A percentile compares a stretch with the other conserved stretches of the same genome.
Evolutionary conservation across 1,140 invertebrate genomes (phyloP).

Genomic region (Zaprionus kolodkinae): DNA sequence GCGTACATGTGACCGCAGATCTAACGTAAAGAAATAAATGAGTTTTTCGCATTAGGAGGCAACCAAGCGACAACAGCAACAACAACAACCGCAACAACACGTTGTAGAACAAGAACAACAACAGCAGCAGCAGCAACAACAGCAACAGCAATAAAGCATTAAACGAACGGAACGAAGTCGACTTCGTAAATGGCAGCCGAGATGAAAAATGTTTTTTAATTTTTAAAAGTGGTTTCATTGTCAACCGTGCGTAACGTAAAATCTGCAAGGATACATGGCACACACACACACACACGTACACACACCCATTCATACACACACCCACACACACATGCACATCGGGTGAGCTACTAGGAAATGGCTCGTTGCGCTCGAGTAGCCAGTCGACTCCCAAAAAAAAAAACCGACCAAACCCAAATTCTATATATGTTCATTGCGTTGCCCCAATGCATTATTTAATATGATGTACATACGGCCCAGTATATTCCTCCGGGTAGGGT

Average conservation of each 20-base stretch:
- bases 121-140: slow-evolving; percentile 40
- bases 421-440: background rate
- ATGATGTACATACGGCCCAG: slow-evolving; percentile 87
- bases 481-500: slow-evolving; percentile 93
- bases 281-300: slow-evolving; percentile 20
- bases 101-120: slow-evolving; percentile 48
- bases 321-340: background rate
- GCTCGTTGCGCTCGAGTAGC: slow-evolving; percentile 74
- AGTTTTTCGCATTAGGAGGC: slow-evolving; percentile 80
- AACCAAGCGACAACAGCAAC: slow-evolving; percentile 75
- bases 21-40: slow-evolving; percentile 81
- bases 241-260: slow-evolving; percentile 83
- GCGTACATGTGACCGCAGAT: slow-evolving; percentile 72
- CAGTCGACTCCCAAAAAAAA: slow-evolving; percentile 42
- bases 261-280: slow-evolving; percentile 67
- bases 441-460: slow-evolving; percentile 31
- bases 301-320: slow-evolving; percentile 19
- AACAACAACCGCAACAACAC: slow-evolving; percentile 42
- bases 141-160: slow-evolving; percentile 52
- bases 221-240: slow-evolving; percentile 84
- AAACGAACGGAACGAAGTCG: slow-evolving; percentile 54
- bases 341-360: slow-evolving; percentile 61
- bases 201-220: slow-evolving; percentile 84
- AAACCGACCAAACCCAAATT: slow-evolving; percentile 14
- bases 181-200: slow-evolving; percentile 70